Evolutionary conservation across 2,113 vertebrate genomes (phyloP), one percentile per base, ranked within the genome.

Genomic region (Seriola dumerili): DNA sequence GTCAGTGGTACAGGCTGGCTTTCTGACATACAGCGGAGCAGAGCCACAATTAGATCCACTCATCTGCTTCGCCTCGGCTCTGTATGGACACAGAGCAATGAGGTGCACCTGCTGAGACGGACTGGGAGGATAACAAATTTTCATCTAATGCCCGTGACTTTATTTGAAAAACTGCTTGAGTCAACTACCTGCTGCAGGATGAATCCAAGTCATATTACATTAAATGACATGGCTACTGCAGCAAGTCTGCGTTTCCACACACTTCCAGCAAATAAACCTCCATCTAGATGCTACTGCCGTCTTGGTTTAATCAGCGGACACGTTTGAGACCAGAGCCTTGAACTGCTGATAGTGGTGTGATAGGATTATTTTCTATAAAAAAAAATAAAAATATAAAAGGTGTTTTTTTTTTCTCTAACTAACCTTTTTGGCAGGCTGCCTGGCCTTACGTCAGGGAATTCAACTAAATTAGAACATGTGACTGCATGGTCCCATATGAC

Each of bases 381-480:
- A 67, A 62, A 34, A 68, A 23, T 63, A 62, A 34, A 68, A 23
- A 67, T 55, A 34, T 38, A 46, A 72, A 81, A 75, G 21, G 32
- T 42, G 32, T 72, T 42, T 42, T 42, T 42, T 42, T 42, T 42
- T 42, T 42, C 2, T 11, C 8, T 5, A 17, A 23, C 52, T 44
- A 52, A 63, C 64, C 65, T 78, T 81, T 6, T 55, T 66, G 80
- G 77, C 79, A 57, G 64, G 16, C 55, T 48, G 86, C 64, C 80
- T 72, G 80, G 19, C 57, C 44, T 68, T 25, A 77, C 85, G 84
- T 86, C 80, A 92, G 85, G 73, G 78, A 85, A 79, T 85, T 78
- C 4, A 83, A 78, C 65, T 69, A 69, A 83, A 89, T 89, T 80
- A 79, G 68, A 83, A 80, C 38, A 75, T 67, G 68, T 52, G 65